Base-by-base conservation (phyloP, 2,113 vertebrate species). In the Lampris incognitus region DNA sequence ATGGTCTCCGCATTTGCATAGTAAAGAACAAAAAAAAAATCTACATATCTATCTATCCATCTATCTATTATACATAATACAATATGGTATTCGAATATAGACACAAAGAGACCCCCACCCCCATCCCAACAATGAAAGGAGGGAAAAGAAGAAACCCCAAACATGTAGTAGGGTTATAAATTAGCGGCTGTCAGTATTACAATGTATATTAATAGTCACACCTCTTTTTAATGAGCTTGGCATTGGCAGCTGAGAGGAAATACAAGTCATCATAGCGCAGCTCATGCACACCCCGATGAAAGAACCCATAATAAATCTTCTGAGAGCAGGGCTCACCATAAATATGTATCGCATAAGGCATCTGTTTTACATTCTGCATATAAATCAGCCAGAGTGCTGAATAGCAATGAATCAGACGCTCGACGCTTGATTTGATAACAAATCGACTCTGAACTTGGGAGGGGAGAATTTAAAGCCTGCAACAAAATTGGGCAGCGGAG, bases 161-260 rank as follows among this genome's bases (percentile, higher is more conserved):
- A 94, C 93, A 95, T 94, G 94, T 92, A 94, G 94, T 93, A 91
- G 95, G 95, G 96, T 97, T 97, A 97, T 98, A 98, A 99, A 98
- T 99, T 98, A 98, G 96, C 93, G 93, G 93, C 96, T 98, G 97
- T 98, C 98, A 97, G 97, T 96, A 96, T 97, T 99, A 98, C 96
- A 99, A 98, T 99, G 97, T 98, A 97, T 99, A 99, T 99, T 99
- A 99, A 99, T 98, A 97, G 97, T 99, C 97, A 97, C 97, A 98
- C 97, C 97, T 98, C 97, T 98, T 99, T 98, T 98, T 99, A 99
- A 99, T 99, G 97, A 98, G 97, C 98, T 99, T 98, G 96, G 96
- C 97, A 99, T 99, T 98, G 98, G 97, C 97, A 99, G 97, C 97
- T 98, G 96, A 97, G 97, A 98, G 97, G 97, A 99, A 98, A 98